These are phyloP conservation scores for Heterodera carotae DNA, from an alignment of 1,140 invertebrate species.

Conservation along the genomic window DNA sequence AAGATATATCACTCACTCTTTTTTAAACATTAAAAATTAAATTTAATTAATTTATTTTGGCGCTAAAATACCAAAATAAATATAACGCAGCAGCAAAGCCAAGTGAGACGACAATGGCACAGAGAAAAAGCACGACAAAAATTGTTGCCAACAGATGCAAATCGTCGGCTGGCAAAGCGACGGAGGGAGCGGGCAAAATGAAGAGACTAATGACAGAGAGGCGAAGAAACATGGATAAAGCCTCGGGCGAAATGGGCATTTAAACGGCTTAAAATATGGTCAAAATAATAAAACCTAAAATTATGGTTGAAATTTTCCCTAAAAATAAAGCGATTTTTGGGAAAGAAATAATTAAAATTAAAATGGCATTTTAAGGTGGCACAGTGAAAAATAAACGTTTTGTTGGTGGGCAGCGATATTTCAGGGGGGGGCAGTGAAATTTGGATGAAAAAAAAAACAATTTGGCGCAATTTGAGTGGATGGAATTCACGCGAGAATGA, in stretches of 20 bases:
- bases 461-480: background rate
- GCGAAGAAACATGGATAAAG: background rate
- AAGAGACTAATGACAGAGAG: conserved; percentile 16
- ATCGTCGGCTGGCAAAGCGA: conserved; percentile 7
- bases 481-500: background rate
- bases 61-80: conserved; percentile 29
- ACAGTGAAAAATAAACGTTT: too few species aligned
- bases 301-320: too few species aligned
- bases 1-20: too few species aligned
- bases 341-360: too few species aligned
- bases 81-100: conserved; percentile 14
- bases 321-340: too few species aligned
- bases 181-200: background rate
- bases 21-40: too few species aligned
- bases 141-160: conserved; percentile 18
- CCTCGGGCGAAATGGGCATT: background rate
- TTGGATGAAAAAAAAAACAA: too few species aligned
- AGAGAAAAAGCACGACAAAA: conserved; percentile 20
- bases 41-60: background rate
- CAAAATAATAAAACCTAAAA: too few species aligned
- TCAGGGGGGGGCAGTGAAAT: too few species aligned
- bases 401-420: too few species aligned
- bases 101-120: conserved; percentile 8
- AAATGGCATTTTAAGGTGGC: too few species aligned
- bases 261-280: background rate